Evolutionary conservation across 2,113 vertebrate genomes (phyloP).

Genomic region (Noctilio leporinus): DNA sequence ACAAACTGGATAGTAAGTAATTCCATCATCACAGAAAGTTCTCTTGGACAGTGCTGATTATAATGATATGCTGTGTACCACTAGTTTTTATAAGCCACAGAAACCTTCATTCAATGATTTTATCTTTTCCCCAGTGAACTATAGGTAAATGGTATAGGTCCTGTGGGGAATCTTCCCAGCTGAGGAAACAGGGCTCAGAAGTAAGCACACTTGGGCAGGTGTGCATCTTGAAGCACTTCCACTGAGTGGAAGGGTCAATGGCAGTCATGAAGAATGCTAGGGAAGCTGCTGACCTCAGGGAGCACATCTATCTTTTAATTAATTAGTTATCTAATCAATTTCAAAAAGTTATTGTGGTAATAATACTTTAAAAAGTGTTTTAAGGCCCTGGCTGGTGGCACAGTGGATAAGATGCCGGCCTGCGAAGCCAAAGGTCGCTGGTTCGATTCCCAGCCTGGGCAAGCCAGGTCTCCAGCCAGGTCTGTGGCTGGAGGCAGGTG

Average conservation of each 20-base stretch:
- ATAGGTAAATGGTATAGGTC: background rate
- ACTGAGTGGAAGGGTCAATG: too few relatives aligned
- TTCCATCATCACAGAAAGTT: background rate
- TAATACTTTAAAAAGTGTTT: background rate
- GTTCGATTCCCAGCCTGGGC: too few relatives aligned
- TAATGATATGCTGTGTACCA: background rate
- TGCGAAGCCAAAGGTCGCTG: too few relatives aligned
- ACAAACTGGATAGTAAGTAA: background rate
- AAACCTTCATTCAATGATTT: background rate
- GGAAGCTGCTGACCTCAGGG: background rate
- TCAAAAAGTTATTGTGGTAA: background rate
- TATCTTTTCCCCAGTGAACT: background rate
- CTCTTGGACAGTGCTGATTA: background rate
- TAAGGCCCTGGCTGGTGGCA: too few relatives aligned
- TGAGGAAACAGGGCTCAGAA: background rate
- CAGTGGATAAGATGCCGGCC: too few relatives aligned
- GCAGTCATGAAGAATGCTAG: background rate
- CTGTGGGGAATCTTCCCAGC: background rate
- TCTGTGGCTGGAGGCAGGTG: too few relatives aligned
- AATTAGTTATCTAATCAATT: background rate
- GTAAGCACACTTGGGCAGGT: fast-evolving
- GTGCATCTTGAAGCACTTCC: background rate
- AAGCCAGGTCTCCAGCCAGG: too few relatives aligned
- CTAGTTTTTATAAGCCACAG: background rate
- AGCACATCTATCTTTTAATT: background rate